phyloP scores from a whole-genome alignment of 2,113 vertebrate species.

The Lontra canadensis region DNA sequence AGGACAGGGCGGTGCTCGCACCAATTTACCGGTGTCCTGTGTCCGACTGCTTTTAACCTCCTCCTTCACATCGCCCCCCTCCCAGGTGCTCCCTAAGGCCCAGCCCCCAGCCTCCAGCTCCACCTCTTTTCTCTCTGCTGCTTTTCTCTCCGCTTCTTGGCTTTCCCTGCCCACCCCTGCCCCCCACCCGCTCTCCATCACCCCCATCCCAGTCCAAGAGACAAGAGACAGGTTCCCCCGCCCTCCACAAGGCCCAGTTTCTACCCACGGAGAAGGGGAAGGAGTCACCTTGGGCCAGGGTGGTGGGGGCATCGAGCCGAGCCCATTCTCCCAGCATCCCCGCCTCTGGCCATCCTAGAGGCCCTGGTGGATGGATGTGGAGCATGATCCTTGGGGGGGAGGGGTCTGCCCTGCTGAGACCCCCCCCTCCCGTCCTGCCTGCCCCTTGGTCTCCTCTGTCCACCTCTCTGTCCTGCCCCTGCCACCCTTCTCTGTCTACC shows the following conservation, averaged over 20 bases:
- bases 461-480: background rate
- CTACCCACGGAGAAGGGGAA: background rate
- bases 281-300: background rate
- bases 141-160: slow-evolving; percentile 69
- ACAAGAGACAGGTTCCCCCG: background rate
- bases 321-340: background rate
- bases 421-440: background rate
- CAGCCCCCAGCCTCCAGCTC: background rate
- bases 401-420: background rate
- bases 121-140: slow-evolving; percentile 47
- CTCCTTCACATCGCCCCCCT: slow-evolving; percentile 63
- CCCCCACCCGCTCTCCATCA: background rate
- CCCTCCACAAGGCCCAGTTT: background rate
- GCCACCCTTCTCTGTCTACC: background rate
- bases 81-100: slow-evolving; percentile 7
- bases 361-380: background rate
- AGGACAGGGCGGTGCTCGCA: slow-evolving; percentile 90
- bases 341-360: background rate
- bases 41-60: slow-evolving; percentile 87
- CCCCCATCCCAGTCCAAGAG: background rate
- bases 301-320: background rate
- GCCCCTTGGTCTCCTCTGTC: background rate
- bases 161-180: slow-evolving; percentile 31
- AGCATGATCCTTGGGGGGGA: background rate
- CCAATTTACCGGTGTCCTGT: slow-evolving; percentile 86